Evolutionary conservation across 2,888 invertebrate genomes (phyloP).

Genomic region (Drosophila imparisetae): DNA sequence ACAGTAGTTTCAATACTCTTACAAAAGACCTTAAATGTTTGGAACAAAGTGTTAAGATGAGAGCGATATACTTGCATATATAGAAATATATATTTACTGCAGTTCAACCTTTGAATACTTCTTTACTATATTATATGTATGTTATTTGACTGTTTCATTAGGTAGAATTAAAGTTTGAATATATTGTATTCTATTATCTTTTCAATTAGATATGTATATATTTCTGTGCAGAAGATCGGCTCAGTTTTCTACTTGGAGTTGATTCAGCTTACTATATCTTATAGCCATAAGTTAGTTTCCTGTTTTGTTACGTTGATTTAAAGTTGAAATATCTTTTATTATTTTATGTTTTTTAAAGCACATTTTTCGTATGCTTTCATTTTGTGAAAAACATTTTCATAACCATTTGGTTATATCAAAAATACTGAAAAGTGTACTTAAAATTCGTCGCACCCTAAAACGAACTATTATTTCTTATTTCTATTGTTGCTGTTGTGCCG

Average conservation of each 20-base stretch:
- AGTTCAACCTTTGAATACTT: not conserved
- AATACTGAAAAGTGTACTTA: constrained; percentile 34
- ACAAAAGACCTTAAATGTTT: not conserved
- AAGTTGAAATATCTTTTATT: not conserved
- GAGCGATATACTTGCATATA: not conserved
- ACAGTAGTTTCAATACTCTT: constrained; percentile 12
- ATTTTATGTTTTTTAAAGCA: not conserved
- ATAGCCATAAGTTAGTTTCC: not conserved
- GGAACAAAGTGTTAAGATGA: not conserved
- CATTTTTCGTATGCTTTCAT: not conserved
- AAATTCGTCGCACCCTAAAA: constrained; percentile 6
- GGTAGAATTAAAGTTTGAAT: not conserved
- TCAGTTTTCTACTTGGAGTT: not conserved
- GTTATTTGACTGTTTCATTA: not conserved
- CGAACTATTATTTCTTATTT: constrained; percentile 40
- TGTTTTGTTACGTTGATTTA: not conserved
- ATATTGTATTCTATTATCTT: not conserved
- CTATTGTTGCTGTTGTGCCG: constrained; percentile 63
- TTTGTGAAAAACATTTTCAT: not conserved
- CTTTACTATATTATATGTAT: not conserved
- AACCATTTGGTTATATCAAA: not conserved
- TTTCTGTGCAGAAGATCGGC: not conserved
- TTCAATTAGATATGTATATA: not conserved
- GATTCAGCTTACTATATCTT: not conserved
- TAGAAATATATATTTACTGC: not conserved